Base-by-base conservation (phyloP, 2,113 vertebrate species). In the Ceyx melanurus region DNA sequence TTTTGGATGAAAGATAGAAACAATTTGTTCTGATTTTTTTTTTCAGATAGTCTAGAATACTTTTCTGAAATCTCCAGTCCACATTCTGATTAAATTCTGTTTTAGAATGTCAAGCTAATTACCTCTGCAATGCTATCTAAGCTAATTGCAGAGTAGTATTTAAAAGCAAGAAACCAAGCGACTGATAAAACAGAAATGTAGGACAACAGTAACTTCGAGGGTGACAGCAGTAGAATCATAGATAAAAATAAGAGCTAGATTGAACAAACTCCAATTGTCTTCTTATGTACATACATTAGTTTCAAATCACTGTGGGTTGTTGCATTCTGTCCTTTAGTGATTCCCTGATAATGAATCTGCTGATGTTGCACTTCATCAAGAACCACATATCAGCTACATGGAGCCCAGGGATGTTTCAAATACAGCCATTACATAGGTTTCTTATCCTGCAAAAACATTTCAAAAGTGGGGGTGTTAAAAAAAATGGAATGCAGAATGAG, bases 1-100 rank as follows among this genome's bases (percentile, higher is more conserved):
- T 81, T 82, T 86, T 75, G 29, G 26, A 67, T 53, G 70, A 90
- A 94, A 85, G 35, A 43, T 58, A 93, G 46, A 95, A 86, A 45
- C 16, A 86, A 72, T 67, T 84, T 88, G 77, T 90, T 19, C 57
- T 43, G 8, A 13, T 37, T 15, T 61, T 42, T 92, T 81, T 37
- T 31, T 17, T 29, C 40, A 68, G 53, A 78, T 7, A 48, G 37
- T 31, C 17, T 74, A 70, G 25, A 76, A 68, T 72, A 82, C 53
- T 88, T 86, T 86, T 88, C 33, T 67, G 75, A 88, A 86, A 51
- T 61, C 45, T 85, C 16, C 33, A 80, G 54, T 80, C 29, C 21
- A 54, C 57, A 37, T 88, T 67, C 60, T 82, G 57, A 72, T 64
- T 77, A 88, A 78, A 48, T 51, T 68, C n/a, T 72, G 1, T 15